Conservation (phyloP, 2,888 invertebrate species). For the Ctenicera cuprea region DNA sequence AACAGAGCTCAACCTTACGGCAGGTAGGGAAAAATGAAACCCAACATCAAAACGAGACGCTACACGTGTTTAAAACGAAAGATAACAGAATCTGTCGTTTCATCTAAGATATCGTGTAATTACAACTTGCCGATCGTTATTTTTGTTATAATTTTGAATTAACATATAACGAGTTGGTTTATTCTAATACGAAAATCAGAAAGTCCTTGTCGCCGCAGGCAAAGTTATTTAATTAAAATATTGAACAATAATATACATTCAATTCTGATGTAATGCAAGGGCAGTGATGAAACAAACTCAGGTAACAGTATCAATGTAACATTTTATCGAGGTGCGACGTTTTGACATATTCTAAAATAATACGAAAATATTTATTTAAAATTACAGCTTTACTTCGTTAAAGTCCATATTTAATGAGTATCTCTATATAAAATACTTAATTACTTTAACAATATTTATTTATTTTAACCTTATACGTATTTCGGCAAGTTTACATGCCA, state of each 20-base stretch:
- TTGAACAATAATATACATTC: not conserved
- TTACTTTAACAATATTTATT: no score
- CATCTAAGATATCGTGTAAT: constrained; percentile 24
- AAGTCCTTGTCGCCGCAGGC: not conserved
- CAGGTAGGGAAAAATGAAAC: constrained; percentile 15
- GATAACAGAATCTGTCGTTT: constrained; percentile 18
- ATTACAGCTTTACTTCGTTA: no score
- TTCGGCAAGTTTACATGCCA: no score
- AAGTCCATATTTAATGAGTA: no score
- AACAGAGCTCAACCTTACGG: constrained; percentile 12
- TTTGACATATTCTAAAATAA: not conserved
- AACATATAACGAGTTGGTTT: not conserved
- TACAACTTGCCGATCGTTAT: constrained; percentile 19
- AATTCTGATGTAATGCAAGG: not conserved
- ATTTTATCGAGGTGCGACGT: not conserved
- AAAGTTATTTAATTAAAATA: constrained; percentile 27
- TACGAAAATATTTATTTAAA: no score
- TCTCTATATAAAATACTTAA: no score
- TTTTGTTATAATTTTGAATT: constrained; percentile 10
- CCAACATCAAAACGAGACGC: constrained; percentile 7
- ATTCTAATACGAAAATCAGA: constrained; percentile 7
- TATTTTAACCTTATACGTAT: no score
- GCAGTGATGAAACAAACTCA: not conserved
- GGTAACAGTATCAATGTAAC: not conserved
- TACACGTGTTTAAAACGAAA: constrained; percentile 22